Evolutionary conservation across 2,888 invertebrate genomes (phyloP).

Genomic region (Meteorus colon): DNA sequence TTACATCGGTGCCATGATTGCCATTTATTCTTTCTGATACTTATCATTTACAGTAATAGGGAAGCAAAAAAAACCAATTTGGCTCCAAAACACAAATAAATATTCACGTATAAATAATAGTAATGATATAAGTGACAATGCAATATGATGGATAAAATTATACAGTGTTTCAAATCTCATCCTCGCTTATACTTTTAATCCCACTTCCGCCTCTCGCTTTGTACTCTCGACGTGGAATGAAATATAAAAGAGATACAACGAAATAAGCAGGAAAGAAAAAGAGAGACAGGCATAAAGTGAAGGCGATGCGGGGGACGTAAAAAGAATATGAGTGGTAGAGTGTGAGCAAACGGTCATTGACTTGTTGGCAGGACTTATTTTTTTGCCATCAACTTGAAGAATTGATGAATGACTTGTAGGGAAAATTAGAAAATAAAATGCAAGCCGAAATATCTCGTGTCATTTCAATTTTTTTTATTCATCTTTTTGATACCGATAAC

Average conservation of each 20-base stretch:
- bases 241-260: constrained; percentile 4
- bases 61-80: neutral
- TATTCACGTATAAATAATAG: neutral
- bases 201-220: constrained; percentile 24
- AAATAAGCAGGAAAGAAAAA: constrained; percentile 3
- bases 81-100: neutral
- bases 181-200: constrained; percentile 12
- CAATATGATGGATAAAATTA: neutral
- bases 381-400: neutral
- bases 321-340: constrained; percentile 32
- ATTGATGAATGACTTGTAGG: constrained; percentile 7
- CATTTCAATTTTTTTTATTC: neutral
- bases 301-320: constrained; percentile 8
- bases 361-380: constrained; percentile 30
- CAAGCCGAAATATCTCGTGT: neutral
- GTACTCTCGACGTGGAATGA: neutral
- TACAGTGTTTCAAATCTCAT: constrained; percentile 2
- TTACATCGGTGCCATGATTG: no score
- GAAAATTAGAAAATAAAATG: neutral
- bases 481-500: neutral
- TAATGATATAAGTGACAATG: neutral
- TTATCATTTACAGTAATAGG: no score
- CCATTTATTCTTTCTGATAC: no score
- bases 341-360: constrained; percentile 30
- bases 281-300: constrained; percentile 4